These are phyloP conservation scores for Battus philenor DNA, from an alignment of 1,140 invertebrate genomes.

Conservation along the genomic window DNA sequence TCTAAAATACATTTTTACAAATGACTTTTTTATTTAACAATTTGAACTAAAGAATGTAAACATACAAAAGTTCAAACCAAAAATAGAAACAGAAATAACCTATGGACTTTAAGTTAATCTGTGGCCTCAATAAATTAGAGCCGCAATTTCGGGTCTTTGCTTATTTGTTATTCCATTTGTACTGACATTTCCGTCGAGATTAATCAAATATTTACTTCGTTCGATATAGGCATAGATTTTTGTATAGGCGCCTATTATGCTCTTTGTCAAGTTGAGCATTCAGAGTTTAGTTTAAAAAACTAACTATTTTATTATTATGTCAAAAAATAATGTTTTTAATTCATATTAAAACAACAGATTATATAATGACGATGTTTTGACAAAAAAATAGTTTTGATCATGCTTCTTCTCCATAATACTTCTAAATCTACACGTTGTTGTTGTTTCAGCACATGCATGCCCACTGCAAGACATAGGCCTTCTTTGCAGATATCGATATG, in stretches of 20 bases:
- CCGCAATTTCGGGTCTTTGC: not conserved
- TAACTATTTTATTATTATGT: not conserved
- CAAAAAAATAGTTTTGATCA: not conserved
- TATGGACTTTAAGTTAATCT: not conserved
- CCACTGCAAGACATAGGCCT: too few species aligned
- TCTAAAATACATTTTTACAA: too few species aligned
- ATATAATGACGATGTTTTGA: not conserved
- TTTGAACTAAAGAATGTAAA: too few species aligned
- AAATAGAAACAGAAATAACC: not conserved
- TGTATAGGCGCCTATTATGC: not conserved
- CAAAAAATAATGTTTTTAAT: not conserved
- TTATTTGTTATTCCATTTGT: constrained; percentile 48
- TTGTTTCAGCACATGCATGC: too few species aligned
- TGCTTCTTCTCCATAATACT: too few species aligned
- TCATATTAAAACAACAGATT: not conserved
- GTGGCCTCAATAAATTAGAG: not conserved
- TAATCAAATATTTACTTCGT: constrained; percentile 38
- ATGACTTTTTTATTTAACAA: too few species aligned
- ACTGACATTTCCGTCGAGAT: constrained; percentile 34
- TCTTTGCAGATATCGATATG: too few species aligned
- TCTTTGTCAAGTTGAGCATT: not conserved
- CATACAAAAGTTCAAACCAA: too few species aligned
- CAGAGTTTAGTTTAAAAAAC: not conserved
- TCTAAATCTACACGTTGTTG: too few species aligned
- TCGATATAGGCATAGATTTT: constrained; percentile 1